Conservation (phyloP, 2,888 invertebrate genomes). For the Melanophora roralis region DNA sequence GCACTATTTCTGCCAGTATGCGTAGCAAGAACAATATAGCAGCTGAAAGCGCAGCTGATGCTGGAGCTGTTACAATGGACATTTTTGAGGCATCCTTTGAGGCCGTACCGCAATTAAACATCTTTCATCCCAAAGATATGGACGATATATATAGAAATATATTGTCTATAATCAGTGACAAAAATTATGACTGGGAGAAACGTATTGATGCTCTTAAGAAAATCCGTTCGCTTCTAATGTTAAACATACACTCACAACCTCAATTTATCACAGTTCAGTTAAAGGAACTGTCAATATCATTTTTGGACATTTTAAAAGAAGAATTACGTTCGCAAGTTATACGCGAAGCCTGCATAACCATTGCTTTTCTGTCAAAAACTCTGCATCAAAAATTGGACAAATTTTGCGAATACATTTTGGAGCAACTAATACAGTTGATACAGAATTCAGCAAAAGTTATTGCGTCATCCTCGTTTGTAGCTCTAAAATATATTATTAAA, state of each 20-base stretch:
- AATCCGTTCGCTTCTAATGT: constrained; percentile 89
- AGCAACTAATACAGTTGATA: constrained; percentile 90
- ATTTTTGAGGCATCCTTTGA: constrained; percentile 92
- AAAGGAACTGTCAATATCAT: constrained; percentile 87
- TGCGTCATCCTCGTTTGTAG: constrained; percentile 90
- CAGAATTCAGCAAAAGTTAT: constrained; percentile 98
- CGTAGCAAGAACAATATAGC: constrained; percentile 70
- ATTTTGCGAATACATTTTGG: constrained; percentile 89
- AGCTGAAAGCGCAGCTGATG: constrained; percentile 77
- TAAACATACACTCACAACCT: constrained; percentile 85
- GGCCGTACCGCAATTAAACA: constrained; percentile 86
- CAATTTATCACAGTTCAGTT: constrained; percentile 85
- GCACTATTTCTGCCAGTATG: constrained; percentile 74
- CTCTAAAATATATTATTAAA: constrained; percentile 91
- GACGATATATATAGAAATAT: constrained; percentile 88
- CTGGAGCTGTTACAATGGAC: constrained; percentile 94
- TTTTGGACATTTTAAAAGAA: constrained; percentile 89
- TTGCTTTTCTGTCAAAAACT: constrained; percentile 93
- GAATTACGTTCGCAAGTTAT: constrained; percentile 91
- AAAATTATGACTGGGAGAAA: constrained; percentile 95
- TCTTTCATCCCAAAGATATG: constrained; percentile 90
- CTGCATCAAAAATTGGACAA: constrained; percentile 90
- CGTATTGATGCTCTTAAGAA: constrained; percentile 93
- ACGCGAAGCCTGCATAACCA: constrained; percentile 95
- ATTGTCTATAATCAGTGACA: constrained; percentile 86